Percentiles rank a stretch among this genome's conserved stretches.
Evolutionary conservation across 2,888 invertebrate genomes (phyloP).

Genomic region (Nomada lathburiana): DNA sequence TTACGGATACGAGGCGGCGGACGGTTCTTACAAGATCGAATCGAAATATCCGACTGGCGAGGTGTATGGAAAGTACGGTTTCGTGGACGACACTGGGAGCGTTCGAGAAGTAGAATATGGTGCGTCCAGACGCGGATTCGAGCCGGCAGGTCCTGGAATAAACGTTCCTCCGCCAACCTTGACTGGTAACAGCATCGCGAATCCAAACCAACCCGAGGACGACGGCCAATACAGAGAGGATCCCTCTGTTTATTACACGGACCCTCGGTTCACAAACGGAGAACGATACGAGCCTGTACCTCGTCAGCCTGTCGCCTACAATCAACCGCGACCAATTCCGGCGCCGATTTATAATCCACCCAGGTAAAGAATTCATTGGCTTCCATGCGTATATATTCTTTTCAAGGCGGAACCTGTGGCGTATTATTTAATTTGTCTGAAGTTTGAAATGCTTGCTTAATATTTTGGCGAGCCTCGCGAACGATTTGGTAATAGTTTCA

Average conservation of each 20-base stretch:
- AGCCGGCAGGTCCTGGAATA: slow-evolving; percentile 91
- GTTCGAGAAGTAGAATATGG: slow-evolving; percentile 93
- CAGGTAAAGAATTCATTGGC: slow-evolving; percentile 45
- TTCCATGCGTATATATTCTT: background rate
- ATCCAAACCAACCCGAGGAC: slow-evolving; percentile 88
- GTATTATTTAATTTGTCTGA: too few relatives aligned
- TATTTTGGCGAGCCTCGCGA: too few relatives aligned
- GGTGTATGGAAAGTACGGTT: slow-evolving; percentile 96
- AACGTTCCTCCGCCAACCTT: slow-evolving; percentile 93
- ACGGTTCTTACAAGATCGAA: slow-evolving; percentile 94
- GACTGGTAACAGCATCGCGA: slow-evolving; percentile 84
- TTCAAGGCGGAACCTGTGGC: too few relatives aligned
- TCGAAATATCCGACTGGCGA: slow-evolving; percentile 94
- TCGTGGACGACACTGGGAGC: slow-evolving; percentile 91
- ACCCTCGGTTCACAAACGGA: slow-evolving; percentile 87
- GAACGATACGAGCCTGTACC: slow-evolving; percentile 81
- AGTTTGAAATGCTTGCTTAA: too few relatives aligned
- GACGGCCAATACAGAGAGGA: slow-evolving; percentile 95
- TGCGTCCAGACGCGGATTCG: slow-evolving; percentile 92
- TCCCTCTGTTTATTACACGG: slow-evolving; percentile 91
- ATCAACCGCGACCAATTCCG: slow-evolving; percentile 65
- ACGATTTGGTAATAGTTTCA: too few relatives aligned
- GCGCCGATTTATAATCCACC: slow-evolving; percentile 68
- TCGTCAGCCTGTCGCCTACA: slow-evolving; percentile 78
- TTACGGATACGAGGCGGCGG: slow-evolving; percentile 94